Percentiles rank a stretch among this genome's conserved stretches.
phyloP scores from a whole-genome alignment of 2,113 vertebrate species.

The Thermophis baileyi region DNA sequence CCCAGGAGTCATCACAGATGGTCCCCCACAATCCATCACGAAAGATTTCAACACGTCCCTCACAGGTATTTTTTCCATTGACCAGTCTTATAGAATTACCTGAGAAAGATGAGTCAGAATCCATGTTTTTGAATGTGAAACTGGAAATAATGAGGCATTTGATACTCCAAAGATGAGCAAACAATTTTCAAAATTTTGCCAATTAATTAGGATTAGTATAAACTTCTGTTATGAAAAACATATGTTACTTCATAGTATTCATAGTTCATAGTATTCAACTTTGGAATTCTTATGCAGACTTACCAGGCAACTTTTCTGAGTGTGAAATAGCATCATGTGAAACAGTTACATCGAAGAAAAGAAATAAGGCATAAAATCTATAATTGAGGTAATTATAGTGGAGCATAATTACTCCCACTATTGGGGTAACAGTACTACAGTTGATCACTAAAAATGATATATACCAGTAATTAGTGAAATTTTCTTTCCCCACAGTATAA shows the following conservation, averaged over 20 bases:
- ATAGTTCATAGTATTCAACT: no score
- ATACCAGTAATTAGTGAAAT: neutral
- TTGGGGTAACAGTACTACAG: neutral
- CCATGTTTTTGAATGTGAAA: neutral
- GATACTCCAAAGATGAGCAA: no score
- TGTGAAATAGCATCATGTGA: neutral
- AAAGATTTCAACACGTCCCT: slow-evolving; percentile 38
- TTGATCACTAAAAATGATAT: neutral
- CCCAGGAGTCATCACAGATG: slow-evolving; percentile 43
- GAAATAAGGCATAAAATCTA: neutral
- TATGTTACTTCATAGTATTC: neutral
- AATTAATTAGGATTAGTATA: neutral
- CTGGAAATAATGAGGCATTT: neutral
- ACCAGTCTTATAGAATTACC: slow-evolving; percentile 30
- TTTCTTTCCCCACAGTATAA: neutral
- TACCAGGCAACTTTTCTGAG: neutral
- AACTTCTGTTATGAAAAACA: neutral
- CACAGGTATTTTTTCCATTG: slow-evolving; percentile 29
- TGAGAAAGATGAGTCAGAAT: neutral
- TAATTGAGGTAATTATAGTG: neutral
- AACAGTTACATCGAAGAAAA: neutral
- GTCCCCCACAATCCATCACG: slow-evolving; percentile 32
- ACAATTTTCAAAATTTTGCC: neutral
- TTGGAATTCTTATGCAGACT: neutral
- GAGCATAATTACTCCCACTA: neutral